phyloP scores from a whole-genome alignment of 2,113 vertebrate genomes.

The Mobula hypostoma region DNA sequence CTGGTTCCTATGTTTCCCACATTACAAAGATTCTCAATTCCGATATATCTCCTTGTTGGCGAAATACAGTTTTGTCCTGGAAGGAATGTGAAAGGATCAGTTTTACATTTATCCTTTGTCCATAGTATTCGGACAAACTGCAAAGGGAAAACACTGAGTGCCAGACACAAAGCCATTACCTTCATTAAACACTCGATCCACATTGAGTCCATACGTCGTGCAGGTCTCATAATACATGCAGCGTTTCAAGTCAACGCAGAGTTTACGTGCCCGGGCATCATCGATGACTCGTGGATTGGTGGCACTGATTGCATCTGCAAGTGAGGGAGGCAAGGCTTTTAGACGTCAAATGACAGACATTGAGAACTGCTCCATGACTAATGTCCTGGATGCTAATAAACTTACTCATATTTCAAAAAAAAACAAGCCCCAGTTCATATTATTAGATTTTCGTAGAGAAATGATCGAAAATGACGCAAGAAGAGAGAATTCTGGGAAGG shows the following conservation, averaged over 20 bases:
- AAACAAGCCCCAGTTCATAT: too few species aligned
- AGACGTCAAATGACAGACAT: background rate
- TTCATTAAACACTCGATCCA: conserved; percentile 85
- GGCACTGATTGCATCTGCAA: conserved; percentile 81
- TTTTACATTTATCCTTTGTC: background rate
- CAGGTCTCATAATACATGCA: conserved; percentile 92
- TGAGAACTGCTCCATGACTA: background rate
- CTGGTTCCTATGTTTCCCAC: too few species aligned
- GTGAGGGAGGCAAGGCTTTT: background rate
- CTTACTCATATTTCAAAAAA: too few species aligned
- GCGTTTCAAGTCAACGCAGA: conserved; percentile 74
- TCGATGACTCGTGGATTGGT: conserved; percentile 79
- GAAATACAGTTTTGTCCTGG: too few species aligned
- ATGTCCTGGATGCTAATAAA: background rate
- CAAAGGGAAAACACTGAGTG: background rate
- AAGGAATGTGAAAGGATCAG: too few species aligned
- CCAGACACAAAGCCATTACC: conserved; percentile 54
- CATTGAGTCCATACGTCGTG: conserved; percentile 89
- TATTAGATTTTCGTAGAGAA: too few species aligned
- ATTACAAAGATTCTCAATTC: too few species aligned
- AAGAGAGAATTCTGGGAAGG: too few species aligned
- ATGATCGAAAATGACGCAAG: too few species aligned
- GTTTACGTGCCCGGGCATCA: conserved; percentile 71
- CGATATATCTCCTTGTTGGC: too few species aligned
- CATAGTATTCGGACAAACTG: background rate